These are phyloP conservation scores for Leptothorax acervorum DNA, from an alignment of 2,888 invertebrate genomes.

Conservation along the genomic window DNA sequence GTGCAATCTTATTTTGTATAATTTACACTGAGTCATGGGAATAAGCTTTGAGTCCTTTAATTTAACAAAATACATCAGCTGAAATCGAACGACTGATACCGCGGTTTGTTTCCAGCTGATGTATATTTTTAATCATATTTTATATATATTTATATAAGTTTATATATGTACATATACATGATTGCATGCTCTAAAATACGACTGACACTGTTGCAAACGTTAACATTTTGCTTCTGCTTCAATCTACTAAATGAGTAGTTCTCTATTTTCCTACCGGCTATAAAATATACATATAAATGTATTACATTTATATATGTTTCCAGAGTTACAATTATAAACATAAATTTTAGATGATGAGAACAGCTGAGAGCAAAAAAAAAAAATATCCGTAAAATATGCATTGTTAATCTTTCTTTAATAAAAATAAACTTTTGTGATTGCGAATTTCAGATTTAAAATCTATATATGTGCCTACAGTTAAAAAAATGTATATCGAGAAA, in stretches of 20 bases:
- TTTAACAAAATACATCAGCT: slow-evolving; percentile 17
- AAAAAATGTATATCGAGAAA: slow-evolving; percentile 38
- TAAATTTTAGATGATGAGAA: slow-evolving; percentile 4
- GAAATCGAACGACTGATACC: neutral
- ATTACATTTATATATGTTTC: slow-evolving; percentile 31
- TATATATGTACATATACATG: neutral
- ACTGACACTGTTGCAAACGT: neutral
- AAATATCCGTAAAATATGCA: neutral
- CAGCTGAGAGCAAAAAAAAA: neutral
- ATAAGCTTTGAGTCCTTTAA: neutral
- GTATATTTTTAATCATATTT: slow-evolving; percentile 9
- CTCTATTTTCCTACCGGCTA: slow-evolving; percentile 20
- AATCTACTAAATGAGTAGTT: slow-evolving; percentile 11
- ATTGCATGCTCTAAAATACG: slow-evolving; percentile 2
- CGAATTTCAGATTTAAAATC: slow-evolving; percentile 18
- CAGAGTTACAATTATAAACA: neutral
- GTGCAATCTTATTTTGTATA: slow-evolving; percentile 56
- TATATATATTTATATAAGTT: neutral
- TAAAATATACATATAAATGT: neutral
- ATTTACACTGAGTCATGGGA: slow-evolving; percentile 19
- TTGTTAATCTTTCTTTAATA: slow-evolving; percentile 21
- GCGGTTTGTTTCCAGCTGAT: neutral
- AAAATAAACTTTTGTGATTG: slow-evolving; percentile 37
- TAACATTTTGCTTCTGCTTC: slow-evolving; percentile 17
- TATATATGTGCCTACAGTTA: slow-evolving; percentile 27